Conservation (phyloP, 1,140 invertebrate species). For the Euura saliciscinereae region DNA sequence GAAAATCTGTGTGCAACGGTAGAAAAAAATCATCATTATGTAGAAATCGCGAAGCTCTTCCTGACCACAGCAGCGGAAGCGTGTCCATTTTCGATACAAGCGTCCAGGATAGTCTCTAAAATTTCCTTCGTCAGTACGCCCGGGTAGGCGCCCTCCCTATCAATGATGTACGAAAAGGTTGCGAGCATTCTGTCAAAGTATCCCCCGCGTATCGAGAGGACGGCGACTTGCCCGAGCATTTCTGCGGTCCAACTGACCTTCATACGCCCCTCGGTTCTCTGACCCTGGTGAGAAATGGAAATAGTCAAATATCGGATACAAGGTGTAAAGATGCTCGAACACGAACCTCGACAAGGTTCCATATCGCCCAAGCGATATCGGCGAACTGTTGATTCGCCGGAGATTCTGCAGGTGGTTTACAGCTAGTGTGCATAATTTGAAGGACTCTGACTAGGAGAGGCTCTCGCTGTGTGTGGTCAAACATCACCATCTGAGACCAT, state of each 20-base stretch:
- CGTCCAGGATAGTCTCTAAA: slow-evolving; percentile 33
- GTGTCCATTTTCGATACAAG: slow-evolving; percentile 31
- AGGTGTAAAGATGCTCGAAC: slow-evolving; percentile 17
- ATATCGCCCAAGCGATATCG: slow-evolving; percentile 34
- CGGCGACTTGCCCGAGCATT: slow-evolving; percentile 22
- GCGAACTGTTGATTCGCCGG: slow-evolving; percentile 27
- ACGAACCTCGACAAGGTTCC: slow-evolving; percentile 30
- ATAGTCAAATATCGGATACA: slow-evolving; percentile 6
- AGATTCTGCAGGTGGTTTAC: slow-evolving; percentile 6
- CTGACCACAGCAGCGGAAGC: slow-evolving; percentile 37
- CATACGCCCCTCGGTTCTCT: slow-evolving; percentile 12
- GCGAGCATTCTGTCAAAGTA: slow-evolving; percentile 30
- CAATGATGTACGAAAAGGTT: slow-evolving; percentile 30
- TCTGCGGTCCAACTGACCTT: slow-evolving; percentile 6
- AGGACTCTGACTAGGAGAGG: slow-evolving; percentile 63
- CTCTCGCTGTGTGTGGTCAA: slow-evolving; percentile 66
- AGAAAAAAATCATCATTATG: background rate
- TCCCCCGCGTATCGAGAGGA: slow-evolving; percentile 32
- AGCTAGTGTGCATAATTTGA: slow-evolving; percentile 55
- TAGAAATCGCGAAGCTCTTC: slow-evolving; percentile 20
- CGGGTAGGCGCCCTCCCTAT: slow-evolving; percentile 20
- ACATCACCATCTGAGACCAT: slow-evolving; percentile 80
- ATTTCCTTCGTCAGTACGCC: slow-evolving; percentile 20
- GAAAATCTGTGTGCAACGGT: background rate
- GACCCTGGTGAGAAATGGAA: slow-evolving; percentile 15